Evolutionary conservation across 2,888 invertebrate species (phyloP), one percentile per base, ranked within the genome.

Genomic region (Cephonodes hylas): DNA sequence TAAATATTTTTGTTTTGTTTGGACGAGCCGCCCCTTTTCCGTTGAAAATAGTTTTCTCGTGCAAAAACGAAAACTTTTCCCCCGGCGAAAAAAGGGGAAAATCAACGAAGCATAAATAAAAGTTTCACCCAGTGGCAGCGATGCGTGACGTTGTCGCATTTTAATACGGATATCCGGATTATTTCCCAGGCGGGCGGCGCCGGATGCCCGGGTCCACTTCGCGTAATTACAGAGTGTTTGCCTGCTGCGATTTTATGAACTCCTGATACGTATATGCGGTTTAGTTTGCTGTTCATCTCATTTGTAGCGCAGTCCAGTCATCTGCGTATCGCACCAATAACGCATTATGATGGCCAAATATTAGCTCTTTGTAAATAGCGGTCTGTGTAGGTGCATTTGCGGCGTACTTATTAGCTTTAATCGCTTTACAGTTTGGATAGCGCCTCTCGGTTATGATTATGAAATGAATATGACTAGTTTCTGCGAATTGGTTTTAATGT

Each of bases 161-260:
- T 76, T 74, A 77, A 76, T 76, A 71, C 63, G 66, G 63, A 61
- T 62, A 67, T 63, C 64, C 63, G 64, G 70, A 64, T 66, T 73
- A 76, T 79, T 79, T 80, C 75, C 80, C 77, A 63, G 57, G 69
- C 67, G 76, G 70, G 64, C 61, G 64, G 60, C 61, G 61, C 44
- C 58, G 64, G 64, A 57, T 61, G 59, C 53, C 31, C 65, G 61
- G 42, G 75, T 73, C 75, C 78, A 79, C 77, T 81, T 67, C 69
- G 64, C 67, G 73, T 81, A 80, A 83, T 84, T 80, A 83, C 75
- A 66, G 46, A 45, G 56, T 23, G 53, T 23, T 61, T 58, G 56
- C 23, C 42, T 57, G 42, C 57, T 63, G 22, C 34, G 57, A 60
- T n/a, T 45, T 58, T 63, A 59, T 60, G 60, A 31, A 45, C 38